These are phyloP conservation scores for Petrocephalus sullivani DNA, from an alignment of 2,797 vertebrate genomes.

Conservation along the genomic window DNA sequence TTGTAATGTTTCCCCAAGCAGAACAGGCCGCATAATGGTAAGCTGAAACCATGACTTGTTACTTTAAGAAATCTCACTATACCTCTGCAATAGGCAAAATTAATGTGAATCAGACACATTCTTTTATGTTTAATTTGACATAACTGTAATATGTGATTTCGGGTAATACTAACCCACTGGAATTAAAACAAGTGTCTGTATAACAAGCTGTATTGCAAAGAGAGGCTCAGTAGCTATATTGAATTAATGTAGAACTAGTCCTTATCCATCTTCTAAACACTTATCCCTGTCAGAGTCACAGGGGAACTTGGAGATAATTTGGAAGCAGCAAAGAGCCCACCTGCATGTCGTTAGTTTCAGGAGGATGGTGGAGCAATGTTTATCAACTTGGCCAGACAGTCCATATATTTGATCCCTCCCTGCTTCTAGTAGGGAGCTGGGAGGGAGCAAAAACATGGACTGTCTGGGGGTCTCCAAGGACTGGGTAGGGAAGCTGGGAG, in stretches of 20 bases:
- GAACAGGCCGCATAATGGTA: not conserved
- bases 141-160: not conserved
- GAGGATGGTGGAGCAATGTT: not conserved
- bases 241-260: not conserved
- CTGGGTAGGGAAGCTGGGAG: not conserved
- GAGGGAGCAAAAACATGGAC: not conserved
- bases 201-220: not conserved
- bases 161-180: not conserved
- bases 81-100: not conserved
- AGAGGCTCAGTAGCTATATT: not conserved
- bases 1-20: not conserved
- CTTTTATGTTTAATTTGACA: not conserved
- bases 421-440: not conserved
- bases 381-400: not conserved
- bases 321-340: not conserved
- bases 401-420: not conserved
- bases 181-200: not conserved
- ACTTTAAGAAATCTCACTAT: not conserved
- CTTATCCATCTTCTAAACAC: not conserved
- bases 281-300: not conserved
- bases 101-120: not conserved
- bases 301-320: not conserved
- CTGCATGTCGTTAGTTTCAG: not conserved
- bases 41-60: not conserved
- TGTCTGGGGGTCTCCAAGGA: not conserved